Base-by-base conservation (phyloP, 1,140 invertebrate species). In the Euglossa dilemma region DNA sequence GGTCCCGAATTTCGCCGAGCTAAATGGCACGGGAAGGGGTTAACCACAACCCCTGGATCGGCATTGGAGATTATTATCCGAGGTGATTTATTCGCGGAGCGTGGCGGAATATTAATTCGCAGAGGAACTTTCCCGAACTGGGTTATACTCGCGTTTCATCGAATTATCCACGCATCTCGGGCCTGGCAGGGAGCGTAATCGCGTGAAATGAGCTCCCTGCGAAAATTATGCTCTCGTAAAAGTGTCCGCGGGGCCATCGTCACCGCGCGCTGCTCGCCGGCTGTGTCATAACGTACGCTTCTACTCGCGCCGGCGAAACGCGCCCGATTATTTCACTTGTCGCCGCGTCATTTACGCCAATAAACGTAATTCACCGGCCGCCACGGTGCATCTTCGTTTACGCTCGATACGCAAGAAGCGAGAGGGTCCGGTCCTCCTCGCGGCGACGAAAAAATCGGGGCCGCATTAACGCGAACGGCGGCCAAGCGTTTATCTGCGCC, bases 401-500 rank as follows among this genome's bases (percentile, higher is more conserved):
- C 71, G 36, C n/a, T 66, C 20, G 64, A 66, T 47, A 50, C 70
- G 28, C 59, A 74, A 73, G 36, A 70, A 70, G 12, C 25, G 45
- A 23, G 45, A n/a, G 28, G 70, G 6, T 7, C 28, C 36, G 36
- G 36, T 36, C 36, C 36, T 36, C 36, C 28, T 23, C n/a, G 25
- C 28, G 73, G 59, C 36, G 63, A 14, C 74, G 67, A 85, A 85
- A 82, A 76, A 87, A 72, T 85, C 66, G 71, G 74, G 74, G 56
- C 8, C 59, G 70, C 75, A 83, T 87, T 79, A 75, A 73, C 66
- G 83, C 77, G 43, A 28, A 52, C 25, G 52, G 52, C 78, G 74
- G 73, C 75, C 75, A 57, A 67, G 54, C 80, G 75, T 86, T 87
- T 87, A 84, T 84, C 85, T 75, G 74, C 77, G 66, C 43, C 50